These are phyloP conservation scores for Chaetodon trifasciatus DNA, from an alignment of 2,797 vertebrate species.

Conservation along the genomic window DNA sequence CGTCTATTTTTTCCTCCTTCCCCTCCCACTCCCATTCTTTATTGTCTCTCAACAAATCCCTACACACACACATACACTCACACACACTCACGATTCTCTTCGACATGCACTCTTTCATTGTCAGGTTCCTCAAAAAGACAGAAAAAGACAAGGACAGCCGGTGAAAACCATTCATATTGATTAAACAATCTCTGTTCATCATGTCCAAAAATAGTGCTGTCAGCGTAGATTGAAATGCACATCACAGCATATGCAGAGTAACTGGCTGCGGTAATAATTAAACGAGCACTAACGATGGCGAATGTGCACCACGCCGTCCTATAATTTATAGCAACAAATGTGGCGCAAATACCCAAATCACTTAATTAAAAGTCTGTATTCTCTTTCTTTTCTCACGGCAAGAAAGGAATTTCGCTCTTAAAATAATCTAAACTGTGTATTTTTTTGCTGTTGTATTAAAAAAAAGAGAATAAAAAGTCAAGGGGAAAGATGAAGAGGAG, in stretches of 20 bases:
- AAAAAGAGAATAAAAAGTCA: constrained; percentile 13
- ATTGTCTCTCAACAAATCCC: constrained; percentile 68
- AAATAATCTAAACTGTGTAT: constrained; percentile 34
- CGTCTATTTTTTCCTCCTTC: constrained; percentile 63
- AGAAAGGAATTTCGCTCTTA: constrained; percentile 9
- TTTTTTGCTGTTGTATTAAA: constrained; percentile 26
- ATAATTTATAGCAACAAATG: constrained; percentile 1
- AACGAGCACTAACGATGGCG: constrained; percentile 29
- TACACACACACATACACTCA: constrained; percentile 32
- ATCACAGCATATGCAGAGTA: constrained; percentile 19
- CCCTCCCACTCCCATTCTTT: constrained; percentile 71
- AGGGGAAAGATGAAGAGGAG: constrained; percentile 67
- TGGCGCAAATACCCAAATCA: neutral
- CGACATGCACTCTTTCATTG: constrained; percentile 41
- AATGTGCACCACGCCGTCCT: neutral
- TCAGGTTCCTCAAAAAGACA: constrained; percentile 43
- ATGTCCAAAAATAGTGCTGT: constrained; percentile 61
- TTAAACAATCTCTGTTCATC: constrained; percentile 58
- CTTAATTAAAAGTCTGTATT: constrained; percentile 11
- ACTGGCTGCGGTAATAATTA: constrained; percentile 31
- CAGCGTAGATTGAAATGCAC: constrained; percentile 45
- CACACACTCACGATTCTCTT: constrained; percentile 29
- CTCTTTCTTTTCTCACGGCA: constrained; percentile 23
- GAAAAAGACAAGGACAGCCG: constrained; percentile 56
- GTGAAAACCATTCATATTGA: constrained; percentile 64